Evolutionary conservation across 2,113 vertebrate species (phyloP).

Genomic region (Tapirus terrestris): DNA sequence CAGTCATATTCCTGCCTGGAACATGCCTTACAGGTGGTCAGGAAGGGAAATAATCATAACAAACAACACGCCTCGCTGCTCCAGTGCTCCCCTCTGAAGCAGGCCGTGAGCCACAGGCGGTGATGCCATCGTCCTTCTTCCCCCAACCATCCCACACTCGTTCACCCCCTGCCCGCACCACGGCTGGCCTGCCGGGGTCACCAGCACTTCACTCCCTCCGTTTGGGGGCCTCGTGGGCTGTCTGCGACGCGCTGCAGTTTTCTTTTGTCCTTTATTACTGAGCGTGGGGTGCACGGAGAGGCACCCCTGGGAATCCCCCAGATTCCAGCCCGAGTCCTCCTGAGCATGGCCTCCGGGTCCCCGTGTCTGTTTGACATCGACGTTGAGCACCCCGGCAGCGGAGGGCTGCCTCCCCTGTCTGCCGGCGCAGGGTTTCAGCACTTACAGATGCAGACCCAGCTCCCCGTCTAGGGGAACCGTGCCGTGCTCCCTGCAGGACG

Average conservation of each 20-base stretch:
- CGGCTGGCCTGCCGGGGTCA: not conserved
- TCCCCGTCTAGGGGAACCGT: accelerated
- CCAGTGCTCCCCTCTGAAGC: not conserved
- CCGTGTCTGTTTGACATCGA: accelerated
- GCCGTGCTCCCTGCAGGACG: not conserved
- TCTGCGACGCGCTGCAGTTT: accelerated
- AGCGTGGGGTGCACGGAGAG: too few relatives aligned
- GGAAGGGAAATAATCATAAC: not conserved
- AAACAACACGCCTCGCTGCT: not conserved
- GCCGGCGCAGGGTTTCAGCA: not conserved
- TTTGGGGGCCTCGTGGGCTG: not conserved
- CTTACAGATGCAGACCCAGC: accelerated
- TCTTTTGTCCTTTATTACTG: not conserved
- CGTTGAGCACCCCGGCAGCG: not conserved
- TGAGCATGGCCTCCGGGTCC: too few relatives aligned
- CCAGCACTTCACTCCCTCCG: not conserved
- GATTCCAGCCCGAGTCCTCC: not conserved
- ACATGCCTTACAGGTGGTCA: not conserved
- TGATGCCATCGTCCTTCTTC: not conserved
- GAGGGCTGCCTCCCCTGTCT: too few relatives aligned
- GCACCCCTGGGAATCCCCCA: accelerated
- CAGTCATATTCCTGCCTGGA: not conserved
- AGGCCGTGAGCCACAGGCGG: not conserved
- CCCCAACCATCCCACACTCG: accelerated
- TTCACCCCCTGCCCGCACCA: accelerated